Evolutionary conservation across 2,113 vertebrate species (phyloP).

Genomic region (Cygnus buccinator): DNA sequence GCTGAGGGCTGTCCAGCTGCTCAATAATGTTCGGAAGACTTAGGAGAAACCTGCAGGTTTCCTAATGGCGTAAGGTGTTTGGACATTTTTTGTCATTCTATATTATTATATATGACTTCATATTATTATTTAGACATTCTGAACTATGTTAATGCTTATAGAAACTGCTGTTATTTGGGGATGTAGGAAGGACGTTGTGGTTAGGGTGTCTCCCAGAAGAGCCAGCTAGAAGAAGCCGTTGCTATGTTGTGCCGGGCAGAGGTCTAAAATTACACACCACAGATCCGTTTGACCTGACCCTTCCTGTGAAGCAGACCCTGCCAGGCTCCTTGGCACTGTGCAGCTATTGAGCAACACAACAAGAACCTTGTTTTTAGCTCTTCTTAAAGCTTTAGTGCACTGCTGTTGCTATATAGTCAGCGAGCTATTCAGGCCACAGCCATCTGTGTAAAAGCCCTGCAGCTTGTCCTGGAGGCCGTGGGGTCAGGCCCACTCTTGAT

Average conservation of each 20-base stretch:
- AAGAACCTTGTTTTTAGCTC: conserved; percentile 15
- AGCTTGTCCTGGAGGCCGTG: neutral
- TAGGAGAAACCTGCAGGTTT: neutral
- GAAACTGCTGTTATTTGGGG: neutral
- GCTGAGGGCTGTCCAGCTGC: neutral
- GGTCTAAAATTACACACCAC: neutral
- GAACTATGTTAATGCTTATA: neutral
- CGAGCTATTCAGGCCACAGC: neutral
- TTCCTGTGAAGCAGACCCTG: neutral
- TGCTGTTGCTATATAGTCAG: neutral
- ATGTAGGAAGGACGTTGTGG: neutral
- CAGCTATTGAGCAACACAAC: neutral
- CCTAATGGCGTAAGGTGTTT: neutral
- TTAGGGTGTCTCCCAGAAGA: neutral
- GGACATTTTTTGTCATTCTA: neutral
- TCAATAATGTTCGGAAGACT: neutral
- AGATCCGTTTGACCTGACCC: neutral
- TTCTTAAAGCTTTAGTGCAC: neutral
- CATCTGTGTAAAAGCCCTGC: neutral
- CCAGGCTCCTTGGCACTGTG: neutral
- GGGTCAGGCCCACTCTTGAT: conserved; percentile 28
- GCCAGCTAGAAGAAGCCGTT: neutral
- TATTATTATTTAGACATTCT: neutral
- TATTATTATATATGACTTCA: neutral
- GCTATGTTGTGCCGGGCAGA: neutral